A percentile compares a stretch with the other conserved stretches of the same genome.
phyloP scores from a whole-genome alignment of 2,113 vertebrate species.

The Andinoacara biseriatus region DNA sequence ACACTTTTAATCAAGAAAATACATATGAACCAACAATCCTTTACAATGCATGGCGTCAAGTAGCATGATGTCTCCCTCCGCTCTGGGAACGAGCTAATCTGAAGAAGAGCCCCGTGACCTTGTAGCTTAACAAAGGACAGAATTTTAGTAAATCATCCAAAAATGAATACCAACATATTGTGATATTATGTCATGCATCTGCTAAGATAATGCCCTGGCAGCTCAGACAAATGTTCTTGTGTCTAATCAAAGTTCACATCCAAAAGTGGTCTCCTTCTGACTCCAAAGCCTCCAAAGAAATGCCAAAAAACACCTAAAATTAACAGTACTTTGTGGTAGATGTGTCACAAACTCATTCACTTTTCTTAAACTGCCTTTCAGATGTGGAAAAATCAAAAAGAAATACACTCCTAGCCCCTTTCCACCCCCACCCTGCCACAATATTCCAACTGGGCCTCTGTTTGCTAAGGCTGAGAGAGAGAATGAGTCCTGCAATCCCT shows the following conservation, averaged over 20 bases:
- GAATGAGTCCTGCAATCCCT: conserved; percentile 42
- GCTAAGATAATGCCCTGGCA: conserved; percentile 21
- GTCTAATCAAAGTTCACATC: conserved; percentile 54
- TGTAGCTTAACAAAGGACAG: conserved; percentile 45
- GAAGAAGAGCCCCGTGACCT: conserved; percentile 51
- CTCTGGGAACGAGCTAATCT: conserved; percentile 35
- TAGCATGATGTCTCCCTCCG: conserved; percentile 31
- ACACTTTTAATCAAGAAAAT: conserved; percentile 81
- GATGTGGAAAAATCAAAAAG: conserved; percentile 24
- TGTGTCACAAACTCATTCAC: conserved; percentile 52
- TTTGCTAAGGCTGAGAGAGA: conserved; percentile 27
- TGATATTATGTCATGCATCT: conserved; percentile 41
- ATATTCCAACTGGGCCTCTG: conserved; percentile 7
- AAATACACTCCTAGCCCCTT: neutral
- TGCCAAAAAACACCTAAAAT: conserved; percentile 67
- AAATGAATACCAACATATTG: conserved; percentile 44
- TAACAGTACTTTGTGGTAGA: conserved; percentile 50
- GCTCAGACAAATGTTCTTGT: conserved; percentile 27
- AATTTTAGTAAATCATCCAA: conserved; percentile 32
- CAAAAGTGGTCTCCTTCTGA: conserved; percentile 47
- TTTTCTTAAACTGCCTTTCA: conserved; percentile 32
- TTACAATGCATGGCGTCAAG: conserved; percentile 77
- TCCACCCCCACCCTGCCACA: neutral
- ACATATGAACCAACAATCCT: conserved; percentile 77
- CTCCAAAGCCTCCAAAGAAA: conserved; percentile 62